Evolutionary conservation across 2,888 invertebrate species (phyloP), one percentile per base, ranked within the genome.

Genomic region (Gymnoscelis rufifasciata): DNA sequence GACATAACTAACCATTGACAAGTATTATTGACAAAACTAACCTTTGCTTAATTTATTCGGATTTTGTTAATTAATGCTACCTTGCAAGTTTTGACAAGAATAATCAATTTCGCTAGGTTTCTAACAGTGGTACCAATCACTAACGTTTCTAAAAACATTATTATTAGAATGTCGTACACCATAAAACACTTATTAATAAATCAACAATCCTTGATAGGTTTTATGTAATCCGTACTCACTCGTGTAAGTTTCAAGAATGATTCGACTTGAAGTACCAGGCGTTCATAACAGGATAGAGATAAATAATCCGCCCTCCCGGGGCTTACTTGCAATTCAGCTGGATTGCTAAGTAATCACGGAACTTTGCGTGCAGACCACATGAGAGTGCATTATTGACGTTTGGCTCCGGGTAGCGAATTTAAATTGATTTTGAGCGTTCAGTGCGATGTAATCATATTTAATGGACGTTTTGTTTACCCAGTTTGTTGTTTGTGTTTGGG

Each of bases 281-380:
- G 43, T 39, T 43, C 39, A 43, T 48, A 43, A 39, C 39, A 43
- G 28, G 19, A 39, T 39, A 30, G 43, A 43, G 47, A 39, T 39
- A 36, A 39, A 47, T 47, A 47, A 48, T 48, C 47, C 30, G 27
- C 12, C 7, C 47, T 35, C 39, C 12, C 28, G 33, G 27, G 27
- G 44, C 44, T 49, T 41, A 38, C 45, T 38, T 35, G 42, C 41
- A 41, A 50, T 39, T 50, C 50, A 42, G 41, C 41, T 42, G 38
- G 38, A 43, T 45, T 36, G 50, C 50, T 50, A 50, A 50, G 50
- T 50, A 45, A 50, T 45, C 42, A 50, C 43, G 13, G 45, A 50
- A 50, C 42, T 50, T 46, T 45, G 45, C 38, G 43, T 35, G 24
- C 19, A 27, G 45, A 45, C 45, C 38, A 48, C 43, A 38, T 23